Base-by-base conservation (phyloP, 2,888 invertebrate species). In the Eupithecia vulgata region DNA sequence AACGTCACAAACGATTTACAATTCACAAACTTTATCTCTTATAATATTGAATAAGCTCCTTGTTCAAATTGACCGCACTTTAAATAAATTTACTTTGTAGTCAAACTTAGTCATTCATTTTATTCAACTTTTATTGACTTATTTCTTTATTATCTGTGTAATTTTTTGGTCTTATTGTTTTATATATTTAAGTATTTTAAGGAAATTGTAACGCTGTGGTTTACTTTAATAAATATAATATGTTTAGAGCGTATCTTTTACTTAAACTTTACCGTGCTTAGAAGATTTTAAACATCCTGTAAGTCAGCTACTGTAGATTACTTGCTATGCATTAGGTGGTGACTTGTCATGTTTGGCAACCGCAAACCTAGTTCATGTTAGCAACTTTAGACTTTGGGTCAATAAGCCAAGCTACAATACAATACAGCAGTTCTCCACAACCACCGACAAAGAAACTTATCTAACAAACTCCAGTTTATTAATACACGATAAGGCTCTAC, bases 381-480 rank as follows among this genome's bases (percentile, higher is more conserved):
- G 62, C 64, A 25, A 62, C 67, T 68, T 61, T 67, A 42, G 66
- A 62, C n/a, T n/a, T n/a, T n/a, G n/a, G 66, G 75, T 71, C 68
- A 73, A 37, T 74, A 71, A 74, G 72, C 67, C 78, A 77, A 72
- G 68, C 57, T 30, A 30, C 30, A 48, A 67, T 62, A 40, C 40
- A n/a, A n/a, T n/a, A n/a, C n/a, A 45, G n/a, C 45, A n/a, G 64
- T 42, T 72, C 37, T 57, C 52, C 57, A 25, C 62, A 68, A 72
- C 52, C 64, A 64, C 34, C 48, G 59, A 42, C 68, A 75, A 68
- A 68, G 59, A 30, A 48, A 73, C n/a, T 76, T 78, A 78, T 75
- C 78, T 69, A 45, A 62, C 69, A 72, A 72, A 76, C 73, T 73
- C 71, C 64, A 68, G 68, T 48, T n/a, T 73, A 72, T 72, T 74